phyloP scores from a whole-genome alignment of 2,797 vertebrate species.

The Alauda arvensis region DNA sequence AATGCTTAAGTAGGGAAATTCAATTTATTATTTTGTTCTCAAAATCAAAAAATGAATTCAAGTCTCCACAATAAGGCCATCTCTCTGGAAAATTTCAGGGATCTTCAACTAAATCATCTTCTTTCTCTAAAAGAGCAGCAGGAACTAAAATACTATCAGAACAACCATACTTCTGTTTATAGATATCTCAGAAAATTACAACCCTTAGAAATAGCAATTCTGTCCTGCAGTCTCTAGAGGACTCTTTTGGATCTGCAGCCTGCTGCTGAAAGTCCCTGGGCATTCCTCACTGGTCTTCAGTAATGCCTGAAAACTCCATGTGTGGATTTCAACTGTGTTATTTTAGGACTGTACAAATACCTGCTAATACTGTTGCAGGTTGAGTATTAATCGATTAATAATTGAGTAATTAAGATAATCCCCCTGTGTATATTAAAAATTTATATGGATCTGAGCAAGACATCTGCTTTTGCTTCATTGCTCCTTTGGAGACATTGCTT shows the following conservation, averaged over 20 bases:
- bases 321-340: not conserved
- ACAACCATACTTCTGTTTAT: not conserved
- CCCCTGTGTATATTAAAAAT: not conserved
- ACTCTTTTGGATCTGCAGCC: not conserved
- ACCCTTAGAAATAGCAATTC: not conserved
- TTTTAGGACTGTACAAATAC: not conserved
- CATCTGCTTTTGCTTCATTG: not conserved
- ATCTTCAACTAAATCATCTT: not conserved
- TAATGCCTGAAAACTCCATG: not conserved
- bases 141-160: not conserved
- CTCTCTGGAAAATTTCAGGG: not conserved
- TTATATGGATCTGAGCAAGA: not conserved
- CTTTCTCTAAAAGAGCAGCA: not conserved
- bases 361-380: not conserved
- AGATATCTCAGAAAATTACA: not conserved
- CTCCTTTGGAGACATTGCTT: not conserved
- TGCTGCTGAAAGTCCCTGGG: not conserved
- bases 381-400: not conserved
- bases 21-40: not conserved
- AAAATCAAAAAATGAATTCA: not conserved
- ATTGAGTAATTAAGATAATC: not conserved
- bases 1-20: not conserved
- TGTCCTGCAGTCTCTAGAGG: not conserved
- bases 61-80: not conserved
- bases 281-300: not conserved